Evolutionary conservation across 2,113 vertebrate species (phyloP).

Genomic region (Spizaetus ornatus): DNA sequence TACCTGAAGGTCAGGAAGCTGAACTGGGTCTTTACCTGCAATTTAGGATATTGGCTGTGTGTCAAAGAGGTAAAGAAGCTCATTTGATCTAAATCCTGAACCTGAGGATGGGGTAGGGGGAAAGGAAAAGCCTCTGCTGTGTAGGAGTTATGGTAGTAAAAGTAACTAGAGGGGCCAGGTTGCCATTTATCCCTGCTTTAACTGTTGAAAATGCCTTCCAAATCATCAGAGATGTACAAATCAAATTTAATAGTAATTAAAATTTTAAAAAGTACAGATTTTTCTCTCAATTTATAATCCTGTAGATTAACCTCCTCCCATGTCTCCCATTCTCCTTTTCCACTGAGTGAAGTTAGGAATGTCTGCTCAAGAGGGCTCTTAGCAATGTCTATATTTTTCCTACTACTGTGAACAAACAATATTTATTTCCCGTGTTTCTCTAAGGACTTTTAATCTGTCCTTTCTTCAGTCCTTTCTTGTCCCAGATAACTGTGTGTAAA

Average conservation of each 20-base stretch:
- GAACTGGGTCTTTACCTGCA: background rate
- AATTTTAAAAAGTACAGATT: background rate
- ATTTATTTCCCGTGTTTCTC: background rate
- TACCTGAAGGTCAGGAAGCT: background rate
- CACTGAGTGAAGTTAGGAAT: background rate
- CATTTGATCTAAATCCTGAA: background rate
- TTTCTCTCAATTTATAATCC: background rate
- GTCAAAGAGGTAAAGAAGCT: background rate
- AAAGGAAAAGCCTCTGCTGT: background rate
- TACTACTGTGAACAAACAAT: background rate
- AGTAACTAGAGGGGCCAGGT: background rate
- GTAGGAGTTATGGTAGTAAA: background rate
- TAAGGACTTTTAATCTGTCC: background rate
- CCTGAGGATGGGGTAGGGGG: background rate
- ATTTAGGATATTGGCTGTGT: background rate
- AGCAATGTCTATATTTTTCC: background rate
- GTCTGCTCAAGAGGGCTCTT: background rate
- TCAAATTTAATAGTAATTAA: background rate
- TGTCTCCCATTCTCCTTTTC: background rate
- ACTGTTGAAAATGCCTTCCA: background rate
- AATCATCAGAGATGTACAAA: background rate
- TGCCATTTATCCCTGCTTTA: background rate
- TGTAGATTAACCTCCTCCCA: background rate
- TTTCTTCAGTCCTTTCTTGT: background rate
- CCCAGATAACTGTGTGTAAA: background rate